Evolutionary conservation across 2,113 vertebrate genomes (phyloP), one percentile per base, ranked within the genome.

Genomic region (Aspidoscelis tigris): DNA sequence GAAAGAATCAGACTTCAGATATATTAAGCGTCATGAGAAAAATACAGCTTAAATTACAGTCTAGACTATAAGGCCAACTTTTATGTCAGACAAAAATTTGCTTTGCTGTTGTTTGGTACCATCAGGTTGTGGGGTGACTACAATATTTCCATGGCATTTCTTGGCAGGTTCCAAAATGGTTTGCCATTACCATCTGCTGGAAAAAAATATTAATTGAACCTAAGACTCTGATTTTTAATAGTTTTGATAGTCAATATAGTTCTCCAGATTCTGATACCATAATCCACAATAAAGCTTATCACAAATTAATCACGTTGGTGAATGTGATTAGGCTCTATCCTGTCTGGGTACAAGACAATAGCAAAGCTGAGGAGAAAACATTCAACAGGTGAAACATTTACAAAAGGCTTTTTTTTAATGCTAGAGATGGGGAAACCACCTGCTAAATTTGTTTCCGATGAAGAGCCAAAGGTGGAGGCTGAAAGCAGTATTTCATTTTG

Each of bases 401-500:
- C 3, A 1, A 58, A 10, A 39, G 44, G 10, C 33, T 33, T 9
- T 50, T 50, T 61, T 61, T 61, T 61, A 61, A 61, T 18, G 14
- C 4, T 18, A 16, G 10, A 16, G 58, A 61, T 61, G 4, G 58
- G 58, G 4, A 16, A 55, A 55, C 14, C 14, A 55, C 55, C 55
- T 55, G 55, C 55, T 55, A 55, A 4, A 18, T 58, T 58, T 58
- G 7, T 58, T 58, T 58, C 55, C 18, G 9, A 58, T 80, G 81
- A 84, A 69, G 7, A n/a, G 2, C 16, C 71, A 61, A 11, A 24
- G 0, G 14, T 88, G 78, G 70, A 24, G 21, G 55, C 11, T 73
- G 39, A 86, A 61, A 84, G 73, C 26, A 87, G 66, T 41, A 73
- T 4, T 18, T 55, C 44, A 73, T 4, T 18, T 55, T 80, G 50